Percentiles rank a stretch among this genome's conserved stretches.
These are phyloP conservation scores for Colinus virginianus DNA, from an alignment of 2,113 vertebrate genomes.

Conservation along the genomic window DNA sequence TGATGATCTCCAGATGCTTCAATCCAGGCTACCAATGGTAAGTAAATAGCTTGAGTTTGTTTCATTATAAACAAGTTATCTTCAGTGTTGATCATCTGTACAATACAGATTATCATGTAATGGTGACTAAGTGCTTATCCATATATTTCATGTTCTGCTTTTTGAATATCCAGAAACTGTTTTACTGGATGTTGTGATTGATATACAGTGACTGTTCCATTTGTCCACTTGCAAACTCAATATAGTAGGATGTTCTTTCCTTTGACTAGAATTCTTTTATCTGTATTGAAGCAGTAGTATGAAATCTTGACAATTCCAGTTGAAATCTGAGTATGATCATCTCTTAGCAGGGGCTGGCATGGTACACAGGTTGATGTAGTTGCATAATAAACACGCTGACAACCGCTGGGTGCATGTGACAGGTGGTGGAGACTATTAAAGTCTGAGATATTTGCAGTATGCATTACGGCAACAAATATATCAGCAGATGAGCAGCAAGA, in stretches of 20 bases:
- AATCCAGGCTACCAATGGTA: constrained; percentile 95
- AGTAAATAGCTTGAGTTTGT: constrained; percentile 38
- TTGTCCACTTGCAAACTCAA: not conserved
- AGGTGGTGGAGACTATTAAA: not conserved
- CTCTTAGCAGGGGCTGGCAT: not conserved
- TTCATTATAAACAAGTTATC: not conserved
- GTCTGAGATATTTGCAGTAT: not conserved
- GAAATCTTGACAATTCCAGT: not conserved
- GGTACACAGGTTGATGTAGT: not conserved
- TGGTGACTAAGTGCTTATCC: not conserved
- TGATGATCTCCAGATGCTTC: constrained; percentile 97
- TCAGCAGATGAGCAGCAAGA: not conserved
- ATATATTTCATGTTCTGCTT: not conserved
- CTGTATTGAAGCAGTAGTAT: not conserved
- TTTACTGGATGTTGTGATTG: not conserved
- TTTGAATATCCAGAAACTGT: not conserved
- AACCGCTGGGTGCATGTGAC: not conserved
- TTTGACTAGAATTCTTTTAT: not conserved
- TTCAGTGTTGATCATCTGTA: not conserved
- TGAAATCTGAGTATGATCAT: not conserved
- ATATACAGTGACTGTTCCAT: not conserved
- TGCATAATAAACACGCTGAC: not conserved
- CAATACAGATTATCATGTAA: not conserved
- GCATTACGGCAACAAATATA: not conserved
- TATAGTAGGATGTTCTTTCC: not conserved